Percentiles rank a stretch among this genome's conserved stretches.
These are phyloP conservation scores for Orbicella faveolata DNA, from an alignment of 64 coral and sea anemone genomes.

Conservation along the genomic window DNA sequence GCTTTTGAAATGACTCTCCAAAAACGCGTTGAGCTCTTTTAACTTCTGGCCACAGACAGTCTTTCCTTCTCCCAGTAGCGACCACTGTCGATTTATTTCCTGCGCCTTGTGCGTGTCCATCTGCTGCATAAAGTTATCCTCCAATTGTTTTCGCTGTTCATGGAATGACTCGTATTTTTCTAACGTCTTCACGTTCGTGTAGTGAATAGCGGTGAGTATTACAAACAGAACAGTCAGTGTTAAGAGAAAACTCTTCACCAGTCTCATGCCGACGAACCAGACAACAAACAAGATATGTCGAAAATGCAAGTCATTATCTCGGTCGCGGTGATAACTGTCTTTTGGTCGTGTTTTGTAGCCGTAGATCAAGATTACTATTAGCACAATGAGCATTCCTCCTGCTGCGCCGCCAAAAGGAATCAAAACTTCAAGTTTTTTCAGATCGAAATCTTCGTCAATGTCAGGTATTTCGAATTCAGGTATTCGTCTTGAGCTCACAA, in stretches of 20 bases:
- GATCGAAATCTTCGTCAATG: slow-evolving; percentile 51
- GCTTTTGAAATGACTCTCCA: slow-evolving; percentile 50
- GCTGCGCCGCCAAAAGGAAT: slow-evolving; percentile 46
- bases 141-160: slow-evolving; percentile 8
- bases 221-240: slow-evolving; percentile 69
- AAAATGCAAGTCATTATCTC: slow-evolving; percentile 75
- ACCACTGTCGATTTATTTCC: slow-evolving; percentile 68
- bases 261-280: slow-evolving; percentile 74
- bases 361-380: slow-evolving; percentile 63
- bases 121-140: slow-evolving; percentile 36
- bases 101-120: slow-evolving; percentile 65
- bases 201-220: slow-evolving; percentile 65
- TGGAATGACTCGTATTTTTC: slow-evolving; percentile 54
- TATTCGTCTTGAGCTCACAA: slow-evolving; percentile 59
- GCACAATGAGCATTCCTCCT: slow-evolving; percentile 24
- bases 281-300: slow-evolving; percentile 80
- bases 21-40: slow-evolving; percentile 37
- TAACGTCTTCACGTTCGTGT: slow-evolving; percentile 52
- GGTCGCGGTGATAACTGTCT: slow-evolving; percentile 67
- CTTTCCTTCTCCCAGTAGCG: slow-evolving; percentile 59
- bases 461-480: slow-evolving; percentile 54
- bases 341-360: slow-evolving; percentile 85
- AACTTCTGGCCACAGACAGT: slow-evolving; percentile 58
- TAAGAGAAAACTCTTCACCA: slow-evolving; percentile 76
- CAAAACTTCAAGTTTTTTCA: slow-evolving; percentile 46